phyloP scores from a whole-genome alignment of 2,888 invertebrate genomes.

The Disparrhopalites patrizii region DNA sequence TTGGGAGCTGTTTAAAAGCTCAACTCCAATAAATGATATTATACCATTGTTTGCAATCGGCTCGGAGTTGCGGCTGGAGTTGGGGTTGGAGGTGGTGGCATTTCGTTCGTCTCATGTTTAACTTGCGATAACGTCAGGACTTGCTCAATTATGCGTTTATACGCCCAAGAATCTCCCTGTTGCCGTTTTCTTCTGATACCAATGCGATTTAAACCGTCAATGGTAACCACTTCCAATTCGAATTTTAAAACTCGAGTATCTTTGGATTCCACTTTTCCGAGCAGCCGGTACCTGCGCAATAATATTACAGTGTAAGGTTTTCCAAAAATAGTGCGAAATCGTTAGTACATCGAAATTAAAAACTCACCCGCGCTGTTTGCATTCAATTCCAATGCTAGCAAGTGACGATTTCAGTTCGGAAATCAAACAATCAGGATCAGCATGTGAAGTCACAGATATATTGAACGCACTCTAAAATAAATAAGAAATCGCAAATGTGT shows the following conservation, averaged over 20 bases:
- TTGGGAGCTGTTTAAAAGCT: no score
- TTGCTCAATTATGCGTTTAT: conserved; percentile 73
- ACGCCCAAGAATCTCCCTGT: conserved; percentile 74
- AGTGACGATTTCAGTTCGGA: conserved; percentile 42
- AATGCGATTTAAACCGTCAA: conserved; percentile 40
- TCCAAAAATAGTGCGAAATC: neutral
- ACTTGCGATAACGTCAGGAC: conserved; percentile 56
- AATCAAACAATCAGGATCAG: conserved; percentile 44
- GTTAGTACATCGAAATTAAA: neutral
- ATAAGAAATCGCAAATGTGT: neutral
- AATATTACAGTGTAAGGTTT: neutral
- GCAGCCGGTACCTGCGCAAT: conserved; percentile 37
- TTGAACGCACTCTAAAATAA: conserved; percentile 24
- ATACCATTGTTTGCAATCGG: conserved; percentile 17
- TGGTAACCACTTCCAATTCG: conserved; percentile 46
- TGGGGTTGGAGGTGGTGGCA: neutral
- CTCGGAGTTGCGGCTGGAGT: neutral
- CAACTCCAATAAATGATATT: no score
- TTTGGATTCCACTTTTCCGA: conserved; percentile 35
- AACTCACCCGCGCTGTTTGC: conserved; percentile 44
- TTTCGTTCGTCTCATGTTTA: neutral
- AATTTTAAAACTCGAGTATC: conserved; percentile 34
- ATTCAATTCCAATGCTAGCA: conserved; percentile 43
- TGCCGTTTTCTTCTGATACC: conserved; percentile 62
- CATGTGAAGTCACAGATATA: conserved; percentile 41